Evolutionary conservation across 2,888 invertebrate species (phyloP).

Genomic region (Apoda limacodes): DNA sequence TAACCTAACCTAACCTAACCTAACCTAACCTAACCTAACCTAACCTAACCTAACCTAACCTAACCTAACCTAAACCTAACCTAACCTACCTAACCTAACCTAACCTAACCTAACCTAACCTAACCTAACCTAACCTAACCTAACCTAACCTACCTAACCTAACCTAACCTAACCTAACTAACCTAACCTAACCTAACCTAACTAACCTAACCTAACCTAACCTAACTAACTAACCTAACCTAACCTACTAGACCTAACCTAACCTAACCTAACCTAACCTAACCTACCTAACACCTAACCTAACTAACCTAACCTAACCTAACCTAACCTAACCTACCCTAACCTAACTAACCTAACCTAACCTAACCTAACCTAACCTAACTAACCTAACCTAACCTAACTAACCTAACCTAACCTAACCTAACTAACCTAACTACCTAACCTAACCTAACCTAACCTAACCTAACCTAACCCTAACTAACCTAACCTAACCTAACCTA

Average conservation of each 20-base stretch:
- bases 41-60: slow-evolving; percentile 21
- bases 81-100: slow-evolving; percentile 18
- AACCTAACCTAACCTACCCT: slow-evolving; percentile 14
- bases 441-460: background rate
- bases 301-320: slow-evolving; percentile 12
- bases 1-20: slow-evolving; percentile 18
- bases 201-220: slow-evolving; percentile 15
- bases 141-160: slow-evolving; percentile 13
- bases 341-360: slow-evolving; percentile 12
- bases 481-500: background rate
- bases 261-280: slow-evolving; percentile 14
- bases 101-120: slow-evolving; percentile 16
- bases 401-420: slow-evolving; percentile 6
- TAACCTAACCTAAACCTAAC: no score
- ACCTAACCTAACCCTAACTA: background rate
- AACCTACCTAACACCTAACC: slow-evolving; percentile 13
- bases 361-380: slow-evolving; percentile 15
- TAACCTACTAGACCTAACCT: slow-evolving; percentile 12
- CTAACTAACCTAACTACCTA: slow-evolving; percentile 3
- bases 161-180: slow-evolving; percentile 15
- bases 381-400: slow-evolving; percentile 13
- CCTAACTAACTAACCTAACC: slow-evolving; percentile 14
- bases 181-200: slow-evolving; percentile 16
- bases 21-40: slow-evolving; percentile 22
- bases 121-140: slow-evolving; percentile 13